Conservation (phyloP, 2,888 invertebrate genomes). For the Orthosia gracilis region DNA sequence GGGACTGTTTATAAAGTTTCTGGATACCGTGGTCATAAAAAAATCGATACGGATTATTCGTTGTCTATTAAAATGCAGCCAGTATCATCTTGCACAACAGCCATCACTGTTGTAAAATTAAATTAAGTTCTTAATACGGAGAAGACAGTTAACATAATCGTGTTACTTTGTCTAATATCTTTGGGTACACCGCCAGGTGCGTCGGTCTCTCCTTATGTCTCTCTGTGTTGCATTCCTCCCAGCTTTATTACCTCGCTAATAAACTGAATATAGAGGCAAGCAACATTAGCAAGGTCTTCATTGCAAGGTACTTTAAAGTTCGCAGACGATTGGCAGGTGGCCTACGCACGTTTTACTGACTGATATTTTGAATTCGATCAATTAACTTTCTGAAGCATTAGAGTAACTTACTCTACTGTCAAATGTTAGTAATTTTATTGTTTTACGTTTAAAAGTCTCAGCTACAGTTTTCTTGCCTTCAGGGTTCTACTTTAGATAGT, state of each 20-base stretch:
- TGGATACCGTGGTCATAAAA: no score
- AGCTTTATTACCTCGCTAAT: constrained; percentile 48
- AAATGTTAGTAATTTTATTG: neutral
- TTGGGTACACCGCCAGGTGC: constrained; percentile 34
- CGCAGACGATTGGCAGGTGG: constrained; percentile 56
- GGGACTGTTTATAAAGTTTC: neutral
- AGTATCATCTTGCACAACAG: constrained; percentile 23
- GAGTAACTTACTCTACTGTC: neutral
- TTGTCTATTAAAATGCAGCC: constrained; percentile 10
- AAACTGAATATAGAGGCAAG: constrained; percentile 48
- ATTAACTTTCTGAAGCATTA: constrained; percentile 3
- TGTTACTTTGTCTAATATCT: constrained; percentile 45
- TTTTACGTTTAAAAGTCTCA: neutral
- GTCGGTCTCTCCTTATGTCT: constrained; percentile 12
- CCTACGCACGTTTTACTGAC: constrained; percentile 41
- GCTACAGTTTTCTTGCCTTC: neutral
- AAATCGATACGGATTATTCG: constrained; percentile 1
- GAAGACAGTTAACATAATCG: constrained; percentile 37
- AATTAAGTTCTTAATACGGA: constrained; percentile 25
- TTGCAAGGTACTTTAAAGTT: constrained; percentile 60
- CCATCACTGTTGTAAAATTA: constrained; percentile 13
- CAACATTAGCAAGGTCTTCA: constrained; percentile 56
- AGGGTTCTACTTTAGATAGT: neutral
- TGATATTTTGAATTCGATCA: constrained; percentile 30
- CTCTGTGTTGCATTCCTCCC: constrained; percentile 16